A percentile compares a stretch with the other conserved stretches of the same genome.
These are phyloP conservation scores for Nibea coibor DNA, from an alignment of 2,113 vertebrate genomes.

Conservation along the genomic window DNA sequence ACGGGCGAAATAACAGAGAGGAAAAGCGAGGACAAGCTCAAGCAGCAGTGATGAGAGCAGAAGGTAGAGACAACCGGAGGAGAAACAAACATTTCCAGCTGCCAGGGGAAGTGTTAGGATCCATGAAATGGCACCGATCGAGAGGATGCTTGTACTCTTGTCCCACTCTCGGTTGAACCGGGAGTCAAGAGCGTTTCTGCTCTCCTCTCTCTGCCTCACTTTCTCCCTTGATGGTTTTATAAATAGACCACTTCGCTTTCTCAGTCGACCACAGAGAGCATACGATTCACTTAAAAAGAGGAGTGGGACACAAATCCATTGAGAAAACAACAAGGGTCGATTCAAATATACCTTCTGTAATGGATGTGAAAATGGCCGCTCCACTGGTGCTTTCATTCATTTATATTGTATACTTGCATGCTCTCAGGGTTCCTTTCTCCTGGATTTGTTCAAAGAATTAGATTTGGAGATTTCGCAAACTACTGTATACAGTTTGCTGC, in stretches of 20 bases:
- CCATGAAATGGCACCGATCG: slow-evolving; percentile 3
- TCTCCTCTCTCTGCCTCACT: slow-evolving; percentile 13
- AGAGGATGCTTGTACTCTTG: slow-evolving; percentile 45
- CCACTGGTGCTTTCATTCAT: slow-evolving; percentile 3
- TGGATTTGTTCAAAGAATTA: background rate
- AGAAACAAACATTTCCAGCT: slow-evolving; percentile 31
- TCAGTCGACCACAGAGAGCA: slow-evolving; percentile 63
- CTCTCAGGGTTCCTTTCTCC: background rate
- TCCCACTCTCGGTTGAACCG: slow-evolving; percentile 24
- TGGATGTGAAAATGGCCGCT: slow-evolving; percentile 27
- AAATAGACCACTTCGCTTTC: slow-evolving; percentile 78
- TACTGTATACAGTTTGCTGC: background rate
- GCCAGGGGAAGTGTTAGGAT: slow-evolving; percentile 1
- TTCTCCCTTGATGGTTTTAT: slow-evolving; percentile 50
- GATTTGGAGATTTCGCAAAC: background rate
- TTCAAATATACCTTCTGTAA: slow-evolving; percentile 46
- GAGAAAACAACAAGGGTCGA: slow-evolving; percentile 31
- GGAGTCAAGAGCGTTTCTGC: slow-evolving; percentile 40
- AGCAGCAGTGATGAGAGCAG: slow-evolving; percentile 9
- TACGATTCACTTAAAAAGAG: slow-evolving; percentile 65
- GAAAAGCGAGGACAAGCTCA: background rate
- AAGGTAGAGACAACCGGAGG: background rate
- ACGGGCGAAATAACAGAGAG: slow-evolving; percentile 28
- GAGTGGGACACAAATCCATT: slow-evolving; percentile 51
- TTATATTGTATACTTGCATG: background rate